phyloP scores from a whole-genome alignment of 2,113 vertebrate species.

The Neogobius melanostomus region DNA sequence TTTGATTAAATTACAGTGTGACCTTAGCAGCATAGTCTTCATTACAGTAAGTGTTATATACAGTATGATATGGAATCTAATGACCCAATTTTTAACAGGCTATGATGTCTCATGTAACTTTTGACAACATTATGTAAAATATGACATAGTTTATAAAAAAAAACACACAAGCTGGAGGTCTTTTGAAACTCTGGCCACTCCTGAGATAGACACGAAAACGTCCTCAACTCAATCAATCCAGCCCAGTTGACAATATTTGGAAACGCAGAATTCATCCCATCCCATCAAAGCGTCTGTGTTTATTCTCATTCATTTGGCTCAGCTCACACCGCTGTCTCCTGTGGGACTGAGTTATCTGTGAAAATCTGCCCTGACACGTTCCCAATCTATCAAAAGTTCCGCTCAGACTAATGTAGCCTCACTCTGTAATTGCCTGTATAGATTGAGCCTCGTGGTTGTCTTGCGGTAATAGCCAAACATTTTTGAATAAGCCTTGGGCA shows the following conservation, averaged over 20 bases:
- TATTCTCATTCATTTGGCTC: slow-evolving; percentile 27
- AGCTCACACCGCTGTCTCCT: slow-evolving; percentile 1
- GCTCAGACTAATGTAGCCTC: slow-evolving; percentile 54
- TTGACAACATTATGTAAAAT: no score
- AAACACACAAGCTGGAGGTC: no score
- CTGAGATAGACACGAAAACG: no score
- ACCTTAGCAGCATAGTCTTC: neutral
- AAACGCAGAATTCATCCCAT: no score
- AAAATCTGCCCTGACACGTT: slow-evolving; percentile 35
- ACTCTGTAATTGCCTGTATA: slow-evolving; percentile 54
- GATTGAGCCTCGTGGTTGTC: slow-evolving; percentile 48
- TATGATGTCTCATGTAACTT: no score
- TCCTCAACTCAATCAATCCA: no score
- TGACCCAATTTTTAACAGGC: no score
- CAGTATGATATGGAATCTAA: no score
- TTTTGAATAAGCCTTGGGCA: slow-evolving; percentile 45
- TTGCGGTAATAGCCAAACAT: slow-evolving; percentile 41
- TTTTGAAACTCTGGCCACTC: no score
- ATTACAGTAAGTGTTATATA: no score
- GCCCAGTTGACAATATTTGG: no score
- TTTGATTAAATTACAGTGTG: neutral
- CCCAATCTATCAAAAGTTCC: slow-evolving; percentile 56
- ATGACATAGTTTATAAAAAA: no score
- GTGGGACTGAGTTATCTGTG: slow-evolving; percentile 21
- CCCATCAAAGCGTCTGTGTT: neutral